Base-by-base conservation (phyloP, 2,888 invertebrate genomes). In the Slavum lentiscoides region DNA sequence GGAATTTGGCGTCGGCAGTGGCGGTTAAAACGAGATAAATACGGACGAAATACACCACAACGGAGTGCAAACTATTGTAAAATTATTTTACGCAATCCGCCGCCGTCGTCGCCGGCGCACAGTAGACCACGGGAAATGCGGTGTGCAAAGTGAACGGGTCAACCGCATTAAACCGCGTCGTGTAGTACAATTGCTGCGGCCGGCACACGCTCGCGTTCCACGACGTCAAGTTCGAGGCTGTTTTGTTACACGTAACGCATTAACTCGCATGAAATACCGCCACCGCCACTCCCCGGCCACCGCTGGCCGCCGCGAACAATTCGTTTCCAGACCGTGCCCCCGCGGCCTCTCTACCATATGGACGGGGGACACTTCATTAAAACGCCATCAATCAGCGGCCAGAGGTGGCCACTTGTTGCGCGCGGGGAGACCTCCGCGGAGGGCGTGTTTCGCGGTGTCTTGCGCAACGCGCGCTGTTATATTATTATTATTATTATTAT, bases 61-160 rank as follows among this genome's bases (percentile, higher is more conserved):
- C 30, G 30, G 2, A 30, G 30, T 30, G 30, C 30, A 30, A 30
- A 30, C 30, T 2, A 30, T 30, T 30, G 30, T 30, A 30, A 30
- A 30, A 30, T 4, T 30, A 4, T 30, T 30, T 30, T 30, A 30
- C 30, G 30, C 30, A 30, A 30, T 30, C 30, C 30, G 30, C 30
- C 30, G 30, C 30, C 30, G 30, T 4, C 30, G 30, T 4, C 30
- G 30, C 30, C 30, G 30, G 30, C 4, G 1, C 30, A 30, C 30
- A 30, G 23, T 55, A 68, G 75, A 76, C 75, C 68, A 68, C 75
- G 75, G 61, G 61, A 70, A 77, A 30, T 77, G 53, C 69, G 77
- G 77, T 72, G 77, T 30, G 30, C 77, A 80, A 80, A 80, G 77
- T 70, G 77, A 80, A 80, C 19, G 77, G 70, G 77, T 72, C 77